These are phyloP conservation scores for Morone saxatilis DNA, from an alignment of 2,113 vertebrate genomes.

Conservation along the genomic window DNA sequence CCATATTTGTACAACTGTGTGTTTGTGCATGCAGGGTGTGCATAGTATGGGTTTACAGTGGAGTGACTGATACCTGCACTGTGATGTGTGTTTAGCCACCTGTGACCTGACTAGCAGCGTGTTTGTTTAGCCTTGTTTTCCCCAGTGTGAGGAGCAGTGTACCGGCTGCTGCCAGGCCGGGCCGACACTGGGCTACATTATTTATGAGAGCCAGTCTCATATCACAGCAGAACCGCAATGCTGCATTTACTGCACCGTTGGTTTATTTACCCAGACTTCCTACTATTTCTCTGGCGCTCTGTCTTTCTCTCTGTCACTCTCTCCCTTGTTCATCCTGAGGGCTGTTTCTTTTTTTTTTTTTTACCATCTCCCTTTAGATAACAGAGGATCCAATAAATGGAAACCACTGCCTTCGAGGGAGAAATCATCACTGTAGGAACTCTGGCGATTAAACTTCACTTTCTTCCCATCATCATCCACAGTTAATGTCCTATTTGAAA, in stretches of 20 bases:
- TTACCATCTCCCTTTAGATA: slow-evolving; percentile 8
- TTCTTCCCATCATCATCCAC: background rate
- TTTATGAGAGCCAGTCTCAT: slow-evolving; percentile 54
- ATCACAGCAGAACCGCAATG: slow-evolving; percentile 60
- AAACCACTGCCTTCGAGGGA: slow-evolving; percentile 22
- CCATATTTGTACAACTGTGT: background rate
- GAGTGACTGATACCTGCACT: slow-evolving; percentile 16
- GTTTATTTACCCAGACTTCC: slow-evolving; percentile 50
- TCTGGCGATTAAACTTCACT: slow-evolving; percentile 3
- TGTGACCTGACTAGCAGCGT: background rate
- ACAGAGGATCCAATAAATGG: slow-evolving; percentile 29
- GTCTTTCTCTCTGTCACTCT: slow-evolving; percentile 13
- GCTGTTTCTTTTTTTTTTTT: background rate
- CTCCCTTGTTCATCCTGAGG: background rate
- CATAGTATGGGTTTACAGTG: background rate
- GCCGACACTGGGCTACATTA: slow-evolving; percentile 50
- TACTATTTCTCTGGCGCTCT: slow-evolving; percentile 4
- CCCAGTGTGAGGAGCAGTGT: slow-evolving; percentile 9
- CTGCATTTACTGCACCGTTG: slow-evolving; percentile 55
- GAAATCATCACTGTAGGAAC: slow-evolving; percentile 22
- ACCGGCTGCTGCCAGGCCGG: slow-evolving; percentile 7
- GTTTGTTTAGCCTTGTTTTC: slow-evolving; percentile 45
- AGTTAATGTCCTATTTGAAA: slow-evolving; percentile 3
- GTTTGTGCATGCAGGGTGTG: background rate
- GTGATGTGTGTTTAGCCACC: slow-evolving; percentile 26